These are phyloP conservation scores for Syrmaticus mikado DNA, from an alignment of 2,113 vertebrate species.

Conservation along the genomic window DNA sequence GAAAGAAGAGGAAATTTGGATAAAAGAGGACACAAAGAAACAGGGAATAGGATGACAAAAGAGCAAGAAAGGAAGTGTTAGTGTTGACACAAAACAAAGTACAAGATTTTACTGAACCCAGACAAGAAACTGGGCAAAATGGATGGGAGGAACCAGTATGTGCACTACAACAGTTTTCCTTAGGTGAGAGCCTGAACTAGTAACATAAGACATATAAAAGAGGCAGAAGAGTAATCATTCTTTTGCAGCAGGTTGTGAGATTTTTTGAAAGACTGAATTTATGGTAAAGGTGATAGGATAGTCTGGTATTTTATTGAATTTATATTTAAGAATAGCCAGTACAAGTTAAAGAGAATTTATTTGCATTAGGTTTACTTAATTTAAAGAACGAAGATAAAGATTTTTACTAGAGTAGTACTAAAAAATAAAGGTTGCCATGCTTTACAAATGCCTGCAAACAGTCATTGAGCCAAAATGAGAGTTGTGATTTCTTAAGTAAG, in stretches of 20 bases:
- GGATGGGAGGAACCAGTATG: neutral
- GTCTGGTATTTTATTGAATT: neutral
- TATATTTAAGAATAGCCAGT: neutral
- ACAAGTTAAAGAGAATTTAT: neutral
- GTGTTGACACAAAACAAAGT: neutral
- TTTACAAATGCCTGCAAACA: neutral
- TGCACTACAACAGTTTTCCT: neutral
- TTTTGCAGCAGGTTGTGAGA: neutral
- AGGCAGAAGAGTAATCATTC: neutral
- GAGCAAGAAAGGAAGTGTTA: neutral
- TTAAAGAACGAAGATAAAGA: neutral
- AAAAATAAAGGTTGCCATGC: neutral
- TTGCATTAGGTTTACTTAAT: neutral
- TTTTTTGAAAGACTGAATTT: neutral
- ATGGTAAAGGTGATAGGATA: neutral
- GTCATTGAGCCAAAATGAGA: neutral
- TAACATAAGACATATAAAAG: neutral
- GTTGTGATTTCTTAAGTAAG: neutral
- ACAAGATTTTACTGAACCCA: neutral
- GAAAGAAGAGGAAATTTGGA: neutral
- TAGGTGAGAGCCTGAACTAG: neutral
- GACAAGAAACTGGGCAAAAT: neutral
- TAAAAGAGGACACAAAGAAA: neutral
- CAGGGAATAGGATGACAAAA: neutral
- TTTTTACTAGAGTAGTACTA: neutral